These are phyloP conservation scores for Peromyscus nudipes DNA, from an alignment of 2,797 vertebrate genomes.

Conservation along the genomic window DNA sequence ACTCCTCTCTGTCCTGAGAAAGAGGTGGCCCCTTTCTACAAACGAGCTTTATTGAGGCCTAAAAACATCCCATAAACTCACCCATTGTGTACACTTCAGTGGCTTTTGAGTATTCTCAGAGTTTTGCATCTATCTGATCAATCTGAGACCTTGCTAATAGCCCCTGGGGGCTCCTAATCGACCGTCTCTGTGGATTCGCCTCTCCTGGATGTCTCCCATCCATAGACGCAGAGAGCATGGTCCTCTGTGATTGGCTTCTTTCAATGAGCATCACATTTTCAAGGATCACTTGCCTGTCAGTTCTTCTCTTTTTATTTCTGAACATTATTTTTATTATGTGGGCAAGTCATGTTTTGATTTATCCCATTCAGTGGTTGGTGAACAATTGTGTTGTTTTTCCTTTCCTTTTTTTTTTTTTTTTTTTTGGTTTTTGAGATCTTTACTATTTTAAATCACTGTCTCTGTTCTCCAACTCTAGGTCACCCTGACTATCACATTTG, in stretches of 20 bases:
- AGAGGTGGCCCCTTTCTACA: neutral
- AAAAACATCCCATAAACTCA: neutral
- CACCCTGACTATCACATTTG: slow-evolving; percentile 89
- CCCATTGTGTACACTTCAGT: neutral
- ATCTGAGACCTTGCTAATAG: neutral
- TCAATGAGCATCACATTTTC: neutral
- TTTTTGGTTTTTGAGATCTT: neutral
- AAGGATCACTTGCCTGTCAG: neutral
- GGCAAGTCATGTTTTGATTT: neutral
- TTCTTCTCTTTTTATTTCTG: neutral
- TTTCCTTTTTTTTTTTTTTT: neutral
- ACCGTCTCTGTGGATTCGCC: neutral
- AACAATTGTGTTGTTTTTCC: neutral
- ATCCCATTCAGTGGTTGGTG: neutral
- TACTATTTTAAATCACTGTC: neutral
- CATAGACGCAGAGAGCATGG: neutral
- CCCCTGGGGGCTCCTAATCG: neutral
- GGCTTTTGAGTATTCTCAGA: neutral
- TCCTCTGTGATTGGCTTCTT: neutral
- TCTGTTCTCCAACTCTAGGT: slow-evolving; percentile 84
- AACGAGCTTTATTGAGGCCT: slow-evolving; percentile 13
- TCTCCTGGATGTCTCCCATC: neutral
- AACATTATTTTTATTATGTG: neutral
- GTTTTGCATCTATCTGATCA: neutral
- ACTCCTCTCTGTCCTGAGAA: neutral